Evolutionary conservation across 2,888 invertebrate genomes (phyloP), one percentile per base, ranked within the genome.

Genomic region (Chrysolina oricalcia): DNA sequence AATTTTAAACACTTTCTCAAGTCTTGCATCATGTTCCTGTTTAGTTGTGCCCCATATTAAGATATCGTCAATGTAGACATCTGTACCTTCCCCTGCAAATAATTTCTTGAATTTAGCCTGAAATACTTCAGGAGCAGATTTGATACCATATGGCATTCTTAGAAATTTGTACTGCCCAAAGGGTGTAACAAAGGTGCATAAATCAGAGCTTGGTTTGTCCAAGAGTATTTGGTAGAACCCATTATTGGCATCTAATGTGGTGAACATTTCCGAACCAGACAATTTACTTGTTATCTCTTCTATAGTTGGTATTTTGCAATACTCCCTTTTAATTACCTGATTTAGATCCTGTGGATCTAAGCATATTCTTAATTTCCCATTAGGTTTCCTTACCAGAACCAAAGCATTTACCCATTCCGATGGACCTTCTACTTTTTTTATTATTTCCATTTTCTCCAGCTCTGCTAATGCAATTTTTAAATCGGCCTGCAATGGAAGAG

Each of bases 321-420:
- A 62, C 65, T 78, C 75, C 15, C 78, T 50, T 72, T 76, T 75
- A 0, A 81, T 79, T 17, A 35, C 72, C 53, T 75, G 53, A 73
- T 82, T 81, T 27, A 81, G 41, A 63, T 76, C 66, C 23, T 50
- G 53, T 9, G 79, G 80, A 43, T 64, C 78, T 15, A 77, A 21
- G 46, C 78, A 80, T 35, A 78, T 68, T n/a, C n/a, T n/a, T n/a
- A n/a, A n/a, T n/a, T n/a, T n/a, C n/a, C n/a, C n/a, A n/a, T n/a
- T n/a, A n/a, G 66, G 70, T 66, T 74, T 74, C 59, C 27, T 66
- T 11, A 79, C 76, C 65, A 80, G 68, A 43, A 80, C 80, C 15
- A 81, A 46, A 2, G 80, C 78, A 76, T 82, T 78, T 10, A 84
- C 83, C 83, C 83, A 85, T 74, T 70, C 66, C 1, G 65, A 67